Base-by-base conservation (phyloP, 2,797 vertebrate genomes). In the Geotrypetes seraphini region DNA sequence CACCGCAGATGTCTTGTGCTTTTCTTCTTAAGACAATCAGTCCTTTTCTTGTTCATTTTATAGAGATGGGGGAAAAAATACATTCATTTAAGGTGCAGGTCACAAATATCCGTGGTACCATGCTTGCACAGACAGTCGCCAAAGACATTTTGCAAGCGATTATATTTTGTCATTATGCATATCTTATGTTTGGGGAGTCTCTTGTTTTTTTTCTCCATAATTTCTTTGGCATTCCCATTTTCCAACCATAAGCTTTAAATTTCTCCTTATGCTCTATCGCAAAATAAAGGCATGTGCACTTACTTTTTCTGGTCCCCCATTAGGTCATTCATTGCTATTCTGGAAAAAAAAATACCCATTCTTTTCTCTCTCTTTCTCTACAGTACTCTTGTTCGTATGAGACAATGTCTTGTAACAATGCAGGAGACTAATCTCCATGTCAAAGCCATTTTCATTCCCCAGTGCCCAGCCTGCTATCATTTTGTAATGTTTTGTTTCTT, bases 351-450 rank as follows among this genome's bases (percentile, higher is more conserved):
- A 79, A 70, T 76, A 68, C 43, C 34, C 56, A 75, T 79, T 75
- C 68, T 75, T 74, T 78, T 69, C 83, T 80, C 65, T 75, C 67
- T 53, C 59, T 69, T 58, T 53, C 59, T 73, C 78, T 81, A 77
- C 79, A 83, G 77, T 83, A 82, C 61, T 76, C 87, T 86, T 76
- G 79, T 85, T 88, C 87, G 83, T 85, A 81, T 82, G 85, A 90
- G 89, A 97, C 90, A 92, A 91, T 92, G 87, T 94, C 88, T 91
- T 90, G 83, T 87, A 90, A 96, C 90, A 96, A 92, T 92, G 75
- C 88, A 66, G 68, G 75, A 78, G 85, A 79, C 87, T 96, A 95
- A 97, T 97, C 93, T 96, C 90, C 83, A 86, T 92, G 91, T 95
- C 85, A 83, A 96, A 96, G 92, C 92, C 86, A 85, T 89, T 92